A percentile compares a stretch with the other conserved stretches of the same genome.
phyloP scores from a whole-genome alignment of 2,888 invertebrate species.

The Coleophora flavipennella region DNA sequence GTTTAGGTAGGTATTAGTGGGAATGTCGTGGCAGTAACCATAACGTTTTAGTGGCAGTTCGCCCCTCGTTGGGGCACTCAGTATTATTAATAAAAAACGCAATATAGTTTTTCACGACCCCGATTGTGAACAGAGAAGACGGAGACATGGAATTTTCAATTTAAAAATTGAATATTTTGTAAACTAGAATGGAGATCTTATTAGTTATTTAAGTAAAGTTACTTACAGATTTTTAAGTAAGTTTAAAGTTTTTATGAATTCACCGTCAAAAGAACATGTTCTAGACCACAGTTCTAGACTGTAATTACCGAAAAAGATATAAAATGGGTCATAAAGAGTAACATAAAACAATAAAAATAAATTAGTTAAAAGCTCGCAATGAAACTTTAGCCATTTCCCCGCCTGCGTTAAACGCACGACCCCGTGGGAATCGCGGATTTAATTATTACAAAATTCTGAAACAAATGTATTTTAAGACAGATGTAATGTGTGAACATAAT shows the following conservation, averaged over 20 bases:
- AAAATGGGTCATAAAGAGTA: conserved; percentile 55
- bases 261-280: conserved; percentile 7
- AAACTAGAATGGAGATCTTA: no score
- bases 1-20: conserved; percentile 58
- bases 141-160: conserved; percentile 48
- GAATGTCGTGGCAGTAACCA: conserved; percentile 66
- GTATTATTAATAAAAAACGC: conserved; percentile 64
- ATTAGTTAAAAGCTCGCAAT: conserved; percentile 67
- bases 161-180: conserved; percentile 39
- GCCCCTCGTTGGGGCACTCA: conserved; percentile 60
- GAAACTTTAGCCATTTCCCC: conserved; percentile 60
- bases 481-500: neutral
- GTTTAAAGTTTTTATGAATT: no score
- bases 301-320: conserved; percentile 46
- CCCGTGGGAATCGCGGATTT: conserved; percentile 55
- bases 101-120: conserved; percentile 57
- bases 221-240: no score
- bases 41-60: conserved; percentile 65
- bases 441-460: conserved; percentile 52
- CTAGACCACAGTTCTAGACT: conserved; percentile 45
- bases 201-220: no score
- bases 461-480: neutral
- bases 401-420: conserved; percentile 50
- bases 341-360: conserved; percentile 68
- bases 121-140: conserved; percentile 24